These are phyloP conservation scores for Oscheius sp. DNA, from an alignment of 2,888 invertebrate species.

Conservation along the genomic window DNA sequence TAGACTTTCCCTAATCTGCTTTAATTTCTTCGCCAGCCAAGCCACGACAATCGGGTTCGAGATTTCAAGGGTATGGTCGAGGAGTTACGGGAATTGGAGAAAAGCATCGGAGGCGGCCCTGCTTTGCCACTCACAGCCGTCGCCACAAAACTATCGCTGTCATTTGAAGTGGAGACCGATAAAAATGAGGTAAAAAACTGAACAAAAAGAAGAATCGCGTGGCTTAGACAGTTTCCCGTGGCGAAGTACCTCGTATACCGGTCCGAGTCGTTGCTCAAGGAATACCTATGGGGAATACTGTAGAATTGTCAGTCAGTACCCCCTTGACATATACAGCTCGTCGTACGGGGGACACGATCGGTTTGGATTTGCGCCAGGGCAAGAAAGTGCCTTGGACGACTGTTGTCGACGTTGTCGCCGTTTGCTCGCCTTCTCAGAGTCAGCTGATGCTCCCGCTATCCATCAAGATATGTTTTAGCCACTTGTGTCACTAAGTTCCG, in stretches of 20 bases:
- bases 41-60: conserved; percentile 18
- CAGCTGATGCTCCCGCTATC: not conserved
- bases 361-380: not conserved
- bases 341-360: not conserved
- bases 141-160: not conserved
- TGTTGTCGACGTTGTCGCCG: conserved; percentile 3
- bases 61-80: conserved; percentile 17
- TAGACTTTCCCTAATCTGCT: not conserved
- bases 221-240: conserved; percentile 5
- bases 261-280: not conserved
- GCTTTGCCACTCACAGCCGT: too few species aligned
- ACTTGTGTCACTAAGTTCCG: conserved; percentile 1
- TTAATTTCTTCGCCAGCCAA: not conserved
- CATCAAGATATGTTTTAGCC: conserved; percentile 10
- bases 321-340: too few species aligned
- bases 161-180: not conserved
- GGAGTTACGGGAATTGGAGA: conserved; percentile 18
- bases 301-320: not conserved
- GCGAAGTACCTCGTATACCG: conserved; percentile 8
- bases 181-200: not conserved
- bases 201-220: not conserved
- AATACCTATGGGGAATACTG: conserved; percentile 30
- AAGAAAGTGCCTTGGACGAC: not conserved
- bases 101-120: not conserved
- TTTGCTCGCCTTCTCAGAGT: conserved; percentile 16